Base-by-base conservation (phyloP, 2,888 invertebrate genomes). In the Argyra leucocephala region DNA sequence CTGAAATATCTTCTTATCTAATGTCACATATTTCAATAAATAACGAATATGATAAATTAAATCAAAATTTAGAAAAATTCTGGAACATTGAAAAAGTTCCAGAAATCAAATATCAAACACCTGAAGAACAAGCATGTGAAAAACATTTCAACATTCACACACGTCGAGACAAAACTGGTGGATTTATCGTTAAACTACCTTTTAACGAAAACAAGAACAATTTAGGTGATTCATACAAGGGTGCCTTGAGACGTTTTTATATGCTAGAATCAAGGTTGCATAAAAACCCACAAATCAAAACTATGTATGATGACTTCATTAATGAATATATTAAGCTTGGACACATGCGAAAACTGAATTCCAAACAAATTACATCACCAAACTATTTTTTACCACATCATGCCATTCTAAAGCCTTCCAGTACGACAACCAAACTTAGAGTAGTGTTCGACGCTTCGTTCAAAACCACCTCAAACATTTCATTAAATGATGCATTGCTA, bases 351-450 rank as follows among this genome's bases (percentile, higher is more conserved):
- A 24, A 60, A 60, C 15, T 60, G 15, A 48, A 48, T 18, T 15
- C 15, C 12, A 15, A 18, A 18, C 18, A 48, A 48, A 48, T 48
- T 18, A 15, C 2, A 18, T 2, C 15, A 18, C 15, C n/a, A 15
- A 24, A 61, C 15, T 69, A 67, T 37, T 70, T 64, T 65, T 26
- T 71, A 23, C 69, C 69, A 6, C 70, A 70, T 65, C 70, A 69
- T 62, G 66, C 65, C 15, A 66, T 69, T 12, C 59, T 70, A 18
- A 65, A 66, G 37, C 63, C 63, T 60, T 21, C 24, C 3, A 68
- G 65, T 57, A 24, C 57, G 10, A 63, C 60, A 1, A 63, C 63
- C 10, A 66, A 66, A 36, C 21, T 66, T 6, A 22, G 63, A 6
- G 63, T 66, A 18, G 66, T 66, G 1, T 66, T 66, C 22, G 63